Conservation (phyloP, 2,888 invertebrate species). For the Cremastobaeus sp. region DNA sequence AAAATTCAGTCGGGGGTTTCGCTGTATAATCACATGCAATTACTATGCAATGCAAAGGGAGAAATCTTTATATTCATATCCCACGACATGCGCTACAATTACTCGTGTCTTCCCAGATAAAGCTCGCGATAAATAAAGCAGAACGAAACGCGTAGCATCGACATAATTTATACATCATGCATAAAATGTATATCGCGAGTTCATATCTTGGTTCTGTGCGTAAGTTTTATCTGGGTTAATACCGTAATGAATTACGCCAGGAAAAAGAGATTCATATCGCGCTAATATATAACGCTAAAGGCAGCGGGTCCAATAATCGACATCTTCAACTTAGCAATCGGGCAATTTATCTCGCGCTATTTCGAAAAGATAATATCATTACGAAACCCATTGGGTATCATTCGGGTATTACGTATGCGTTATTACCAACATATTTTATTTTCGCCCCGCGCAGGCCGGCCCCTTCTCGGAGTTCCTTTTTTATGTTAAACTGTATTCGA, state of each 20-base stretch:
- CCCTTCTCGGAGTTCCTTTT: constrained; percentile 1
- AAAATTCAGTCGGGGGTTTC: neutral
- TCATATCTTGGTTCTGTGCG: constrained; percentile 37
- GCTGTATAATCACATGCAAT: constrained; percentile 1
- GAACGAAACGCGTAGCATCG: constrained; percentile 27
- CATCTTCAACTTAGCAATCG: constrained; percentile 56
- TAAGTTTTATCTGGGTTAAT: constrained; percentile 54
- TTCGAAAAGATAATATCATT: constrained; percentile 57
- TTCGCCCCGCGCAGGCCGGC: constrained; percentile 7
- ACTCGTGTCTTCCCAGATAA: constrained; percentile 42
- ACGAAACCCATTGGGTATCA: constrained; percentile 55
- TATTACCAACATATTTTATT: constrained; percentile 50
- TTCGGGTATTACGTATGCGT: constrained; percentile 50
- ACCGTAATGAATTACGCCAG: constrained; percentile 50
- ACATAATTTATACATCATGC: constrained; percentile 33
- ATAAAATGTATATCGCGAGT: constrained; percentile 33
- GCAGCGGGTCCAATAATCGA: constrained; percentile 50
- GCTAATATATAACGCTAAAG: constrained; percentile 45
- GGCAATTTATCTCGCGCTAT: constrained; percentile 54
- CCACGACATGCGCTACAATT: constrained; percentile 29
- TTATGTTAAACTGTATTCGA: neutral
- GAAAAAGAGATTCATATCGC: constrained; percentile 57
- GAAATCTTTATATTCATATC: constrained; percentile 11
- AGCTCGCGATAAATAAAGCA: constrained; percentile 34
- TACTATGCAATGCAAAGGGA: constrained; percentile 5